phyloP scores from a whole-genome alignment of 1,140 invertebrate species.

The Dermatophagoides farinae region DNA sequence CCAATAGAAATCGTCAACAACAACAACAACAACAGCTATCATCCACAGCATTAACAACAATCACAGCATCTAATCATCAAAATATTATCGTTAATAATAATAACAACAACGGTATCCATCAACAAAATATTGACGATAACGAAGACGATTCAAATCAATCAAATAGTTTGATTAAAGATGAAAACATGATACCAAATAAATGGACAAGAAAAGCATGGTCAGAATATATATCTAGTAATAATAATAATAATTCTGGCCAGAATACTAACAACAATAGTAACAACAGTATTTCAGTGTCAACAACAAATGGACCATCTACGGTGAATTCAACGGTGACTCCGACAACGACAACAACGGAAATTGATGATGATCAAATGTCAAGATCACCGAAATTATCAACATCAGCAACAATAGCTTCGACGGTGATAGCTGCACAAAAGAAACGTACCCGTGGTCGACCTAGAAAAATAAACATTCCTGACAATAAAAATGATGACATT shows the following conservation, averaged over 20 bases:
- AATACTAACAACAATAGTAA: constrained; percentile 16
- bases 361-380: constrained; percentile 23
- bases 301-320: background rate
- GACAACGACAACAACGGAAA: constrained; percentile 28
- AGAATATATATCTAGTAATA: constrained; percentile 38
- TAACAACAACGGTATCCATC: too few relatives aligned
- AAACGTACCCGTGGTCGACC: background rate
- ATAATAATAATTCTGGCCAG: constrained; percentile 27
- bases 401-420: constrained; percentile 24
- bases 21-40: constrained; percentile 23
- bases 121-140: too few relatives aligned
- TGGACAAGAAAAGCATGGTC: constrained; percentile 46
- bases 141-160: too few relatives aligned
- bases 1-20: too few relatives aligned
- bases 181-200: background rate
- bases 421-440: constrained; percentile 16
- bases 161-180: background rate
- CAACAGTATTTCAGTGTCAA: constrained; percentile 15
- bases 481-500: background rate
- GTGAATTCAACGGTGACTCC: background rate
- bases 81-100: too few relatives aligned
- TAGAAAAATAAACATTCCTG: background rate
- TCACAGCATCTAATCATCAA: too few relatives aligned
- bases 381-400: constrained; percentile 19
- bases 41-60: too few relatives aligned